These are phyloP conservation scores for Achlya flavicornis DNA, from an alignment of 2,888 invertebrate genomes.

Conservation along the genomic window DNA sequence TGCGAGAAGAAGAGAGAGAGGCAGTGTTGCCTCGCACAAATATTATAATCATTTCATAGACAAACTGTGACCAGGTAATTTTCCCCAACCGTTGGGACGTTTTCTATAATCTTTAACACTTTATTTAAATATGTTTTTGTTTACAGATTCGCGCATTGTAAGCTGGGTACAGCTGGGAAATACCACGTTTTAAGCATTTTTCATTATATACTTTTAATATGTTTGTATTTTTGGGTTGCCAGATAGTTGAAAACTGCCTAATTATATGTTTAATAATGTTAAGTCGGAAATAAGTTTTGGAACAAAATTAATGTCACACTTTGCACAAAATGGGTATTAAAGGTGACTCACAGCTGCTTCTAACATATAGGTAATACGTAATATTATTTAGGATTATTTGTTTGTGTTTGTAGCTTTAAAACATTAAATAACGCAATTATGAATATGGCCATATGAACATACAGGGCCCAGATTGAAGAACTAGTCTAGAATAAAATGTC, in stretches of 20 bases:
- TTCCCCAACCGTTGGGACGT: no score
- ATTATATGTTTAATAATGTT: neutral
- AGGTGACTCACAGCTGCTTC: no score
- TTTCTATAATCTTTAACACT: slow-evolving; percentile 1
- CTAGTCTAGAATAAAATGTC: neutral
- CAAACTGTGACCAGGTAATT: no score
- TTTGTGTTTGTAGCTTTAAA: no score
- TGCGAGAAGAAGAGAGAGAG: no score
- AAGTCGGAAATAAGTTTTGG: no score
- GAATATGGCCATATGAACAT: neutral
- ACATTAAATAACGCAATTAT: neutral
- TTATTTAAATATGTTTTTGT: slow-evolving; percentile 35
- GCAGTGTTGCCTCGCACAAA: no score
- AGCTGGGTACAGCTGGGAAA: slow-evolving; percentile 35
- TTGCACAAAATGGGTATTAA: no score
- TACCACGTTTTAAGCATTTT: slow-evolving; percentile 2
- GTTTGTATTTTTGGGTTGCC: slow-evolving; percentile 1
- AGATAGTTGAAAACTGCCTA: neutral
- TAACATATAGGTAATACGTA: no score
- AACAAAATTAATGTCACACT: no score
- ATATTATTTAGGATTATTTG: no score
- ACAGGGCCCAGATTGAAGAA: neutral
- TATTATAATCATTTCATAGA: no score
- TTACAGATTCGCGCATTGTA: slow-evolving; percentile 71
- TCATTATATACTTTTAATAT: neutral